Percentiles rank a stretch among this genome's conserved stretches.
phyloP scores from a whole-genome alignment of 2,113 vertebrate genomes.

The Dolichotis patagonum region DNA sequence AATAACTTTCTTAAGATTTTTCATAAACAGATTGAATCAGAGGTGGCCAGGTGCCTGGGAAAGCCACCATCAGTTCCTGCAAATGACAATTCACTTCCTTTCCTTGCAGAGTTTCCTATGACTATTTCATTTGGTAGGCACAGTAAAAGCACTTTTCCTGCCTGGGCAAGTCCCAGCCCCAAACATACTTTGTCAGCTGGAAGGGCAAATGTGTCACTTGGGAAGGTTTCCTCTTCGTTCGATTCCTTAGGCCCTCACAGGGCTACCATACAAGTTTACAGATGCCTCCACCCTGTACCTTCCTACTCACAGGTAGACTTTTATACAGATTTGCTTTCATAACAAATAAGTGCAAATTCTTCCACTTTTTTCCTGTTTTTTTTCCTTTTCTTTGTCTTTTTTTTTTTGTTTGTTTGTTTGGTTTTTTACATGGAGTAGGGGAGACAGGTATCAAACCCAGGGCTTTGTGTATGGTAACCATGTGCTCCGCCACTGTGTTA shows the following conservation, averaged over 20 bases:
- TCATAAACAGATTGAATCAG: conserved; percentile 74
- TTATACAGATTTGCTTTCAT: conserved; percentile 25
- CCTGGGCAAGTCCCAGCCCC: conserved; percentile 16
- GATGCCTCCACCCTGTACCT: background rate
- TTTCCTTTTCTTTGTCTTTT: too few species aligned
- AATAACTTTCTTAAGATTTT: conserved; percentile 63
- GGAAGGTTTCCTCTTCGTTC: background rate
- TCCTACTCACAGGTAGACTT: background rate
- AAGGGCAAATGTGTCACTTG: conserved; percentile 52
- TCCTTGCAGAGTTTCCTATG: conserved; percentile 65
- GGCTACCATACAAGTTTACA: background rate
- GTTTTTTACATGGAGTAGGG: too few species aligned
- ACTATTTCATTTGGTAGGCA: conserved; percentile 55
- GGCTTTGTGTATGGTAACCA: background rate
- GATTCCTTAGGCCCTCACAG: background rate
- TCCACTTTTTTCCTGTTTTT: background rate
- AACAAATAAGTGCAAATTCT: background rate
- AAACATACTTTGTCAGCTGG: conserved; percentile 51
- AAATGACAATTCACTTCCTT: conserved; percentile 71
- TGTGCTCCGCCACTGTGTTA: background rate
- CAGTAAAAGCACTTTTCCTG: conserved; percentile 43
- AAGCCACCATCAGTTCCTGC: conserved; percentile 57
- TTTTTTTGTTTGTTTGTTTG: too few species aligned
- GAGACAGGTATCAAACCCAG: background rate
- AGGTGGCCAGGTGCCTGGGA: conserved; percentile 59